Base-by-base conservation (phyloP, 2,888 invertebrate genomes). In the Chrysomela aeneicollis region DNA sequence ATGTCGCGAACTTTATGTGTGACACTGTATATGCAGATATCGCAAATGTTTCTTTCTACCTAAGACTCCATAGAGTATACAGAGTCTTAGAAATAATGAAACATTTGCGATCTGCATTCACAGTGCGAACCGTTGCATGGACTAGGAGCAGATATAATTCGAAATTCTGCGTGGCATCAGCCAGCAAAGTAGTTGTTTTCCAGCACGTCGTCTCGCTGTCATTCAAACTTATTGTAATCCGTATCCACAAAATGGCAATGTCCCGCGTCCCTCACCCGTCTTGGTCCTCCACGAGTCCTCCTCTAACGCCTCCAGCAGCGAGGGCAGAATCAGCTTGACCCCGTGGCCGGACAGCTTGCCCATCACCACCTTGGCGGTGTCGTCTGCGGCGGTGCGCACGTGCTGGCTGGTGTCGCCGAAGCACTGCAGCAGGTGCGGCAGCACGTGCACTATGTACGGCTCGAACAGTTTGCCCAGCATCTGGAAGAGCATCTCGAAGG, bases 271-370 rank as follows among this genome's bases (percentile, higher is more conserved):
- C 50, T 61, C 63, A 89, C 92, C 95, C 6, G 95, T 94, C 84
- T 98, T 98, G 0, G 99, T 99, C 78, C 99, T 87, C 99, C 99
- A 99, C 15, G 97, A 97, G 84, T 99, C 98, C 81, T 98, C 96
- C 81, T 98, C 94, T 61, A 99, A 85, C 32, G 97, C 98, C 74
- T 92, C 91, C 67, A 99, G 85, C 68, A 99, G 86, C 67, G 96
- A 92, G 0, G 99, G 99, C 73, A 99, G 86, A 62, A 99, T 95
- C 47, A 99, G 87, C 84, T 98, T 99, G 49, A 98, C 98, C 68
- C 99, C 99, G 84, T 98, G 98, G 67, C 95, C 96, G 63, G 95
- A 95, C 64, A 99, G 86, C 82, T 95, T 94, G 77, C 93, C 93
- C 94, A 94, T 94, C 72, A 99, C 96, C 59, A 97, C 95, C 83